Conservation (phyloP, 2,888 invertebrate species). For the Globia sparganii region DNA sequence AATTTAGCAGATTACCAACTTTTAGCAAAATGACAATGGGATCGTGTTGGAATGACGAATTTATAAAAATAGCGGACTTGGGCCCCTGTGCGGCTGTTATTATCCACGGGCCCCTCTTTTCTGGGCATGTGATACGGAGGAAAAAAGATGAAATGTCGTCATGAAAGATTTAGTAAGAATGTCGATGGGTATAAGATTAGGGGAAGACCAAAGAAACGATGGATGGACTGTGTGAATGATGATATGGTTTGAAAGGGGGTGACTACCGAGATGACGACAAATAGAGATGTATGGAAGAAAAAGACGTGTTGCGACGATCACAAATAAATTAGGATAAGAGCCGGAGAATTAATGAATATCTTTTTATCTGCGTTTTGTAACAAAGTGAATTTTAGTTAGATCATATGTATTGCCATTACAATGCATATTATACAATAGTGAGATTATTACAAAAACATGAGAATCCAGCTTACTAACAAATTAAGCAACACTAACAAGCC, state of each 20-base stretch:
- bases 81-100: too few relatives aligned
- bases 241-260: neutral
- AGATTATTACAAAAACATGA: neutral
- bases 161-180: neutral
- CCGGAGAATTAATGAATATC: neutral
- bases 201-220: neutral
- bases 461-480: neutral
- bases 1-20: too few relatives aligned
- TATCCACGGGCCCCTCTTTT: too few relatives aligned
- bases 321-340: neutral
- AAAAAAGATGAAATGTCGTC: neutral
- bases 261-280: neutral
- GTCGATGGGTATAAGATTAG: neutral
- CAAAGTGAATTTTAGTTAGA: neutral
- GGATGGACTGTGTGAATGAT: neutral
- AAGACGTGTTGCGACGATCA: neutral
- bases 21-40: too few relatives aligned
- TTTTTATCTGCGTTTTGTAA: neutral
- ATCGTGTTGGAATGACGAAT: too few relatives aligned
- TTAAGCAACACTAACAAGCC: neutral
- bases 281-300: neutral
- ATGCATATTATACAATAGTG: too few relatives aligned
- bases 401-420: neutral
- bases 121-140: neutral
- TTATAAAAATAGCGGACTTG: too few relatives aligned